A percentile compares a stretch with the other conserved stretches of the same genome.
These are phyloP conservation scores for Heliconius aoede DNA, from an alignment of 2,888 invertebrate species.

Conservation along the genomic window DNA sequence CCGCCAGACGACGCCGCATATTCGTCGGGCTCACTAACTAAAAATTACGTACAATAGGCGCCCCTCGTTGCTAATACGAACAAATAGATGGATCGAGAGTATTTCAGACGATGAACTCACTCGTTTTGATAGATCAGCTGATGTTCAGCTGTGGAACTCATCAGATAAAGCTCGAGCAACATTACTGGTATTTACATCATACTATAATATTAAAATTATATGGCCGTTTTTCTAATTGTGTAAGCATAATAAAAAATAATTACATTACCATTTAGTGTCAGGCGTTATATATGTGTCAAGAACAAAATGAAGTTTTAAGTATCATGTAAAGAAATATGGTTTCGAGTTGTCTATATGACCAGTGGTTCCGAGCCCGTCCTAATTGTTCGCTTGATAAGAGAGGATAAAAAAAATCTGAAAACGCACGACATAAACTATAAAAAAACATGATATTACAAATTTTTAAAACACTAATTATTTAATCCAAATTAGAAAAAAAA, in stretches of 20 bases:
- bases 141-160: slow-evolving; percentile 73
- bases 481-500: too few relatives aligned
- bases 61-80: slow-evolving; percentile 50
- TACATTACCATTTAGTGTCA: neutral
- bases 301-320: neutral
- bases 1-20: slow-evolving; percentile 58
- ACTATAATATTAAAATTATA: neutral
- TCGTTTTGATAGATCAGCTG: slow-evolving; percentile 58
- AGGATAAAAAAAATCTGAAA: too few relatives aligned
- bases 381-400: slow-evolving; percentile 47
- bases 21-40: slow-evolving; percentile 45
- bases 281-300: neutral
- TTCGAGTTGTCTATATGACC: slow-evolving; percentile 49
- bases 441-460: too few relatives aligned
- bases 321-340: slow-evolving; percentile 42
- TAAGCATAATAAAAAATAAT: neutral
- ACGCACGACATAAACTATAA: too few relatives aligned
- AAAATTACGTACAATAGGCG: slow-evolving; percentile 57
- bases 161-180: slow-evolving; percentile 55
- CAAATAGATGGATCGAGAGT: slow-evolving; percentile 49
- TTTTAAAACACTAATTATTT: too few relatives aligned
- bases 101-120: slow-evolving; percentile 74
- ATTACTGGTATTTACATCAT: slow-evolving; percentile 51
- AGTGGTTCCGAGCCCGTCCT: slow-evolving; percentile 50
- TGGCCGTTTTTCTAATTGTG: neutral